Evolutionary conservation across 1,140 invertebrate genomes (phyloP), one percentile per base, ranked within the genome.

Genomic region (Ceratosolen fusciceps): DNA sequence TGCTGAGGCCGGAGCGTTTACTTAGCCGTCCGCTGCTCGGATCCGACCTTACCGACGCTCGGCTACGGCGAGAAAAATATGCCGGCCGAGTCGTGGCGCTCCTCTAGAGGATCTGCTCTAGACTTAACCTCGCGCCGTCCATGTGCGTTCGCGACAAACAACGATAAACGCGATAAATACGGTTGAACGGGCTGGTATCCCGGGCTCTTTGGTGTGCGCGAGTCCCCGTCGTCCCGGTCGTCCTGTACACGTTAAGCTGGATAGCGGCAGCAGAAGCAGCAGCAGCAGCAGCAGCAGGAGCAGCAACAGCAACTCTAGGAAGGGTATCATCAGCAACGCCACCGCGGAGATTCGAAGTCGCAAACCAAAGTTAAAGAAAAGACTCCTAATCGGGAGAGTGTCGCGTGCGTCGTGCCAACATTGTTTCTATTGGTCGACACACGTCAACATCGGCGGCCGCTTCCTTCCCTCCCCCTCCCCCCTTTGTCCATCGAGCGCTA

Each of bases 101-200:
- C 29, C 4, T 19, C 4, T 16, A 1, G 3, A 19, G 26, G 7
- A 24, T 49, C 29, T 58, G 16, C 37, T 19, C 29, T 62, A 34
- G 8, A n/a, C n/a, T n/a, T n/a, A 16, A 2, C 16, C 9, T 5
- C 9, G 26, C 58, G 34, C 56, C 21, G 9, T 52, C 47, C 24
- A 62, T 58, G 77, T 71, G 77, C 77, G 70, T 24, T 1, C 29
- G 70, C 77, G 77, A 79, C 73, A 79, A 79, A 79, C 70, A 79
- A 79, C 54, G 68, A n/a, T n/a, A n/a, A n/a, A n/a, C n/a, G n/a
- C n/a, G n/a, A n/a, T n/a, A n/a, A n/a, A n/a, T 60, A 77, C 71
- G 71, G 70, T 77, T 71, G 26, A 67, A 54, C 47, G 52, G 37
- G 67, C 52, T 54, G 75, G 65, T 77, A 76, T 68, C 68, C 74